phyloP scores from a whole-genome alignment of 2,888 invertebrate species.

The Drosophila percnosoma region DNA sequence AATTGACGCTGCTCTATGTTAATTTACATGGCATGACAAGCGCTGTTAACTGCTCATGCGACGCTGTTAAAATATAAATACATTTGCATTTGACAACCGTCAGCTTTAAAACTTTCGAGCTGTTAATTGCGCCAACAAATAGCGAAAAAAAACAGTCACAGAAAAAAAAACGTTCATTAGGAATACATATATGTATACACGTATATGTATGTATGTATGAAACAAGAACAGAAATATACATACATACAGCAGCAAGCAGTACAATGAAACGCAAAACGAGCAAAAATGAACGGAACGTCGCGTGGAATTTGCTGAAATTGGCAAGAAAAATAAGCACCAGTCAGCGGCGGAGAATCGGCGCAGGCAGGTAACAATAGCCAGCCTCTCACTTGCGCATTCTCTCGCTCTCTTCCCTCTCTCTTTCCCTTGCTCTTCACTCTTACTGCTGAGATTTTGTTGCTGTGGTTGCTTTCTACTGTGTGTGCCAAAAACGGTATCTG shows the following conservation, averaged over 20 bases:
- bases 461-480: constrained; percentile 27
- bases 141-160: neutral
- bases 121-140: constrained; percentile 55
- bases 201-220: neutral
- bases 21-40: constrained; percentile 16
- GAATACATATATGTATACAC: neutral
- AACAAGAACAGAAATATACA: constrained; percentile 6
- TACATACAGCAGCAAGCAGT: neutral
- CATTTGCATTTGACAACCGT: constrained; percentile 17
- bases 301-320: constrained; percentile 75
- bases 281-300: constrained; percentile 58
- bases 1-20: constrained; percentile 34
- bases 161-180: constrained; percentile 21
- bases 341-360: constrained; percentile 20
- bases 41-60: constrained; percentile 4
- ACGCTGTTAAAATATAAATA: constrained; percentile 19
- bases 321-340: constrained; percentile 57
- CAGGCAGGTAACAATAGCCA: constrained; percentile 46
- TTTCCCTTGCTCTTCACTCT: constrained; percentile 13
- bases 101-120: constrained; percentile 37
- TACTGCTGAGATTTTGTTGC: constrained; percentile 33
- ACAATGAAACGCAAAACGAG: constrained; percentile 52
- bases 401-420: constrained; percentile 14
- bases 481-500: constrained; percentile 73
- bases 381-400: constrained; percentile 1